Evolutionary conservation across 2,797 vertebrate species (phyloP).

Genomic region (Lagodon rhomboides): DNA sequence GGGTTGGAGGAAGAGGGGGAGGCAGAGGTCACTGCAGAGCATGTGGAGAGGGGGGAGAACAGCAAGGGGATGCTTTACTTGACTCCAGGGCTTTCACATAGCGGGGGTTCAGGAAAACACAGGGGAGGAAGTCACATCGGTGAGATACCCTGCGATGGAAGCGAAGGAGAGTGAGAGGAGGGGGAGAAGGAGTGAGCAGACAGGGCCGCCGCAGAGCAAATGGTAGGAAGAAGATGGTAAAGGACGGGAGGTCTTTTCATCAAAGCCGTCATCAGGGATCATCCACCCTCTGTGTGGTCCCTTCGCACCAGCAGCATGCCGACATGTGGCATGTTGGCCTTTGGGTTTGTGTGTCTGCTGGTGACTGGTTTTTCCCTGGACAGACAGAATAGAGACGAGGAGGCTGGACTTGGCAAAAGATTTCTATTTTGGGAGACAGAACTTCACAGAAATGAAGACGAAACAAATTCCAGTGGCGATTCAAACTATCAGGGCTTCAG

Average conservation of each 20-base stretch:
- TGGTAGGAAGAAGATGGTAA: conserved; percentile 38
- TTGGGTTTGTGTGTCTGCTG: conserved; percentile 28
- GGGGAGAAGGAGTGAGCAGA: conserved; percentile 27
- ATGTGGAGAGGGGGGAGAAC: conserved; percentile 23
- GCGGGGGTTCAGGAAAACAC: conserved; percentile 59
- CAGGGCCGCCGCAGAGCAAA: conserved; percentile 55
- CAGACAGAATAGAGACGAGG: conserved; percentile 1
- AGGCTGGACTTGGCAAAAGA: conserved; percentile 5
- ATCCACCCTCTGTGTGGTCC: conserved; percentile 71
- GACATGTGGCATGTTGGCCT: conserved; percentile 53
- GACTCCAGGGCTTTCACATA: conserved; percentile 61
- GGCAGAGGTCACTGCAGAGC: conserved; percentile 54
- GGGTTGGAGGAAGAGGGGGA: conserved; percentile 4
- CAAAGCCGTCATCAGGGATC: conserved; percentile 43
- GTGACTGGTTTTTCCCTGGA: conserved; percentile 9
- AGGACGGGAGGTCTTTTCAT: conserved; percentile 59
- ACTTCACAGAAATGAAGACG: background rate
- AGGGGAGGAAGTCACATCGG: conserved; percentile 59
- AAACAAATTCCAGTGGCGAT: background rate
- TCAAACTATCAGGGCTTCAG: background rate
- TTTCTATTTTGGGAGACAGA: conserved; percentile 5
- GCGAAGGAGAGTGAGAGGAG: conserved; percentile 34
- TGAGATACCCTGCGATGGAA: conserved; percentile 62
- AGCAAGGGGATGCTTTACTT: conserved; percentile 56
- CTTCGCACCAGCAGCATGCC: conserved; percentile 33